Evolutionary conservation across 2,113 vertebrate genomes (phyloP), one percentile per base, ranked within the genome.

Genomic region (Pao palembangensis): DNA sequence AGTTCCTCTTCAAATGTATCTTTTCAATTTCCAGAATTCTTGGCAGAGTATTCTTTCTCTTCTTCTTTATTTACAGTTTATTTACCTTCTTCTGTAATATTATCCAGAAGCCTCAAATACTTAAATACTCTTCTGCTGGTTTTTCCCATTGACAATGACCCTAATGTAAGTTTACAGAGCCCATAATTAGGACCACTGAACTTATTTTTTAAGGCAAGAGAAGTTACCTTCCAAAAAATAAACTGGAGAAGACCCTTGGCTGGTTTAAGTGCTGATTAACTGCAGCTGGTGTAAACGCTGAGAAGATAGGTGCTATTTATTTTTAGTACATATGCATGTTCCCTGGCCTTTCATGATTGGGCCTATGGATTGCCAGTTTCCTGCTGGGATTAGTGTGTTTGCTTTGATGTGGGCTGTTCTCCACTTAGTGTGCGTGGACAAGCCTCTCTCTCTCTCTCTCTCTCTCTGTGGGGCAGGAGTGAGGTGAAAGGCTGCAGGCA

Each of bases 341-440:
- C 55, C 13, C 17, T n/a, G 44, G 44, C 38, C 63, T 75, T 78
- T 79, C 31, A 58, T 74, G 61, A 70, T 43, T 20, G 50, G 51
- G 55, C 64, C 54, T 62, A 64, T 57, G 55, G 57, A 75, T 69
- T 50, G 28, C 21, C 63, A 7, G 44, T 58, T 78, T 84, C 75
- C 76, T 80, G 77, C 47, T 38, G 0, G 55, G 71, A 79, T 84
- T 76, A 72, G 71, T 44, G 60, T 52, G 57, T 53, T 62, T 44
- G 50, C 85, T 87, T 81, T 85, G 81, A 82, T 81, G 83, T 78
- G 77, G 70, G 38, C 19, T 18, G 42, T 76, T 56, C 68, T 64
- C 58, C 50, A 51, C 51, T 43, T 62, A 41, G 51, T 58, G 68
- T 61, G 76, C 81, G 73, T 72, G 75, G 62, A 74, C 58, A 79